Evolutionary conservation across 2,888 invertebrate genomes (phyloP), one percentile per base, ranked within the genome.

Genomic region (Balanococcus diminutus): DNA sequence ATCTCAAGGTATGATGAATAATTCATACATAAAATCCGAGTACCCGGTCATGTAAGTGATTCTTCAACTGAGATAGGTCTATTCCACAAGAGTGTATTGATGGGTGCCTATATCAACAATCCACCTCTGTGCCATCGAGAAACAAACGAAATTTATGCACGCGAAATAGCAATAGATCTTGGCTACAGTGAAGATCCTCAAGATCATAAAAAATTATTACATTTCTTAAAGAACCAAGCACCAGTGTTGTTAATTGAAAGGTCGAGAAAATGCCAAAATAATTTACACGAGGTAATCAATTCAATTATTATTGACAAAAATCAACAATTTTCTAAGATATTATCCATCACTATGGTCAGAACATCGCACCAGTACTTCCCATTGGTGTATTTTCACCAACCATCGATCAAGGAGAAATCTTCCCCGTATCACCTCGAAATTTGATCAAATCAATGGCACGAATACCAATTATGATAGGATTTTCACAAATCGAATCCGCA

Each of bases 11-110:
- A 36, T 2, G 42, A 36, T 36, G 8, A 36, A 36, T n/a, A 36
- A 8, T 36, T 36, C 8, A 36, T n/a, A n/a, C n/a, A 36, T 36
- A n/a, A n/a, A n/a, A n/a, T 8, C 8, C 4, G 8, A 14, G 8
- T 14, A 42, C n/a, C n/a, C n/a, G 14, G 36, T 36, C n/a, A n/a
- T 42, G 8, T 11, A 42, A 6, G 14, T 42, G 11, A 42, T 61
- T 22, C 2, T 1, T 5, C 25, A 28, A n/a, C 14, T 16, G 4
- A 19, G n/a, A 22, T n/a, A 67, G 84, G 84, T 72, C 32, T 84
- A 22, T 84, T 84, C 31, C 84, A 84, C 42, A 84, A 84, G 72
- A 72, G 25, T 0, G 19, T 84, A 0, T 1, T 67, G 14, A 67
- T 84, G 84, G 84, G 84, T 0, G 32, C 31, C 1, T 39, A 72